Evolutionary conservation across 2,797 vertebrate genomes (phyloP).

Genomic region (Pseudomugil gertrudae): DNA sequence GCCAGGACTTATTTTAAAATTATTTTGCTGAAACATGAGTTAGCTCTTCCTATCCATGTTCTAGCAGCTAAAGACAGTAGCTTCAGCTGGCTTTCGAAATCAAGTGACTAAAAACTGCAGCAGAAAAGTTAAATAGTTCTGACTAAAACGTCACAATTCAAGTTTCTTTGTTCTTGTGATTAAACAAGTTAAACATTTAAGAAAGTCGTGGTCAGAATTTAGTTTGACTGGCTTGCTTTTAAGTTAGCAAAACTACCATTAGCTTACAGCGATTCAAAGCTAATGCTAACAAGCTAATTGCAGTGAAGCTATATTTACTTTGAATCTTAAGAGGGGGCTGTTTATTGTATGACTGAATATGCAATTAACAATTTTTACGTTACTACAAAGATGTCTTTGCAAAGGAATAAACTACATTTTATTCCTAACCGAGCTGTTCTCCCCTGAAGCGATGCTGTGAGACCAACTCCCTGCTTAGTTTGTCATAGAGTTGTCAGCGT

Average conservation of each 20-base stretch:
- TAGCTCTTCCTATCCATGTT: not conserved
- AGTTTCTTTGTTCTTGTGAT: rapidly evolving
- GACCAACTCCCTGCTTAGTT: conserved; percentile 44
- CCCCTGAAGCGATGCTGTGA: conserved; percentile 26
- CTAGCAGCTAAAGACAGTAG: conserved; percentile 28
- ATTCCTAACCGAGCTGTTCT: conserved; percentile 11
- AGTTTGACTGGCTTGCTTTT: not conserved
- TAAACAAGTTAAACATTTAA: rapidly evolving
- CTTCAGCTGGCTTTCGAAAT: conserved; percentile 20
- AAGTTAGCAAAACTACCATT: conserved; percentile 41
- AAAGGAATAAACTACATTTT: not conserved
- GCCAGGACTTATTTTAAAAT: not conserved
- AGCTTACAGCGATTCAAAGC: conserved; percentile 30
- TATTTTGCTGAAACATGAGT: not conserved
- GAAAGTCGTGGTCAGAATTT: not conserved
- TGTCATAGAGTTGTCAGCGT: conserved; percentile 25
- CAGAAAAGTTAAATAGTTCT: not conserved
- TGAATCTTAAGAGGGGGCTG: not conserved
- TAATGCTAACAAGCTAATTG: conserved; percentile 48
- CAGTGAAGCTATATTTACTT: conserved; percentile 1
- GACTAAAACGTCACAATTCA: not conserved
- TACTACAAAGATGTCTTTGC: not conserved
- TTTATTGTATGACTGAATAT: not conserved
- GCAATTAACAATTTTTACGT: not conserved
- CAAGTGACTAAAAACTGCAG: not conserved